phyloP scores from a whole-genome alignment of 2,888 invertebrate genomes.

The Oxytorus armatus region DNA sequence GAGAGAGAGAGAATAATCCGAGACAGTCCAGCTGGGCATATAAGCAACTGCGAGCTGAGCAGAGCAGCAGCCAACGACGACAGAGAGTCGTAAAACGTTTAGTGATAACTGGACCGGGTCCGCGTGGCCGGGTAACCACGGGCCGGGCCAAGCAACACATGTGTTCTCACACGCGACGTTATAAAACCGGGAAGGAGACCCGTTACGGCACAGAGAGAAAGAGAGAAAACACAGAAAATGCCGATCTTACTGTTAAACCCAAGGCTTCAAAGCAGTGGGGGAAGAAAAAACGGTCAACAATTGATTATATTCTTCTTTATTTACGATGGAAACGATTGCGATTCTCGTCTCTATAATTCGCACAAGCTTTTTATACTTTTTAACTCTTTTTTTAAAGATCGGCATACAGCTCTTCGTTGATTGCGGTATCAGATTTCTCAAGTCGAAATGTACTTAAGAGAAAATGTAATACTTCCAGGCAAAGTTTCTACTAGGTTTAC shows the following conservation, averaged over 20 bases:
- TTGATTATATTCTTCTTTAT: conserved; percentile 74
- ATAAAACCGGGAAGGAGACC: conserved; percentile 71
- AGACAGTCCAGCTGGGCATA: conserved; percentile 34
- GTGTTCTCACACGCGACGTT: conserved; percentile 72
- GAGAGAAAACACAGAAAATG: conserved; percentile 32
- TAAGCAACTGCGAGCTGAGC: conserved; percentile 3
- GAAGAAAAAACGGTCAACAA: conserved; percentile 72
- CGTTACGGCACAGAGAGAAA: too few relatives aligned
- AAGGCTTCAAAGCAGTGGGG: conserved; percentile 53
- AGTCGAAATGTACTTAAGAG: neutral
- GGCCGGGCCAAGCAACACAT: conserved; percentile 62
- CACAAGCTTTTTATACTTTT: conserved; percentile 1
- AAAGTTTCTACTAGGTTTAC: too few relatives aligned
- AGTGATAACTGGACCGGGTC: conserved; percentile 70
- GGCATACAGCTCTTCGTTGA: neutral
- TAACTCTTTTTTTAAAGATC: neutral
- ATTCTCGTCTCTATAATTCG: conserved; percentile 17
- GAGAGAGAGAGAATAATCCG: conserved; percentile 55
- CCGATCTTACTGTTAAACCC: conserved; percentile 73
- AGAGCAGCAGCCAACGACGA: conserved; percentile 51
- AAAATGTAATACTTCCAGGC: neutral
- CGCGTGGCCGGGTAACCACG: conserved; percentile 26
- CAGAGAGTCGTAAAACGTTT: conserved; percentile 68
- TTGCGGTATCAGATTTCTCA: neutral
- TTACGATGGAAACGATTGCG: conserved; percentile 8